phyloP scores from a whole-genome alignment of 2,113 vertebrate species.

The Apodemus sylvaticus region DNA sequence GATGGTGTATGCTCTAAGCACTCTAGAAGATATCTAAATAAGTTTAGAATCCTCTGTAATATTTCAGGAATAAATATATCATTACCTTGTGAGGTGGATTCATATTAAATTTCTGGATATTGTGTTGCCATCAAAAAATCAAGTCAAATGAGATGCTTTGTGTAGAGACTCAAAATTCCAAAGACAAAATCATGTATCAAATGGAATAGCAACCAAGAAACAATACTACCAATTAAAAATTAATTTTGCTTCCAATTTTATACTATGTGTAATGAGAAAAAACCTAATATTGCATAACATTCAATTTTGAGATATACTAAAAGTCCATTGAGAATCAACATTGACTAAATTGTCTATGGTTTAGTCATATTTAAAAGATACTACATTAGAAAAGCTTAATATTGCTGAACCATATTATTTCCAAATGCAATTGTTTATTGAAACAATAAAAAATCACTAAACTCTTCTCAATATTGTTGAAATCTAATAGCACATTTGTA shows the following conservation, averaged over 20 bases:
- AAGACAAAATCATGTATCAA: not conserved
- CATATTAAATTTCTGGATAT: constrained; percentile 4
- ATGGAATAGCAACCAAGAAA: not conserved
- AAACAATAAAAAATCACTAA: not conserved
- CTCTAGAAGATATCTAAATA: not conserved
- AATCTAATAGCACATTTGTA: not conserved
- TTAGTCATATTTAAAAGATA: not conserved
- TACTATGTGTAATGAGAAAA: not conserved
- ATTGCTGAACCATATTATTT: not conserved
- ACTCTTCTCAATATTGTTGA: not conserved
- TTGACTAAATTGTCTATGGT: not conserved
- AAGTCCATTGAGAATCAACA: not conserved
- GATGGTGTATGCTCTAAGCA: not conserved
- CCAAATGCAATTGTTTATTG: not conserved
- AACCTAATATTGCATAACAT: not conserved
- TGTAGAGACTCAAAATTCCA: not conserved
- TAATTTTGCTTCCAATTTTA: constrained; percentile 14
- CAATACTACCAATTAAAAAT: not conserved
- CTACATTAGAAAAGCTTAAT: not conserved
- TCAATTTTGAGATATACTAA: not conserved
- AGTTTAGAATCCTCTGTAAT: not conserved
- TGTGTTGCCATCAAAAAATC: not conserved
- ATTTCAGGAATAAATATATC: not conserved
- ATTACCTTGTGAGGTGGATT: not conserved
- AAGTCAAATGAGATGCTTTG: not conserved